These are phyloP conservation scores for Malurus elegans DNA, from an alignment of 2,113 vertebrate genomes.

Conservation along the genomic window DNA sequence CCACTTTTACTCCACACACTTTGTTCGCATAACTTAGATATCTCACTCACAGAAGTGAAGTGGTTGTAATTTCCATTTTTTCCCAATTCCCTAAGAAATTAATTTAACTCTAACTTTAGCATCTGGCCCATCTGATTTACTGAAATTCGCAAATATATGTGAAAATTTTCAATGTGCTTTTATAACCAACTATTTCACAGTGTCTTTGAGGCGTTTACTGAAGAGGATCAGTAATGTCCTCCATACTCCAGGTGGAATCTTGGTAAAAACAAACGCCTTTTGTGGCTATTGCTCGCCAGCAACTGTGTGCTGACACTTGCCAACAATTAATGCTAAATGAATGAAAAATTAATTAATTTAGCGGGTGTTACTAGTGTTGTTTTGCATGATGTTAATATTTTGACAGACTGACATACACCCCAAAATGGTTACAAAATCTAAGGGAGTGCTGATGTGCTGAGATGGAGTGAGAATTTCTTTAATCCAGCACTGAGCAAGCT, in stretches of 20 bases:
- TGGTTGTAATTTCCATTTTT: not conserved
- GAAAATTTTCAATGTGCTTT: not conserved
- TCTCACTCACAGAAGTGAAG: not conserved
- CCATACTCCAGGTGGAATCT: not conserved
- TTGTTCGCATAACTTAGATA: not conserved
- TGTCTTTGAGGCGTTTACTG: not conserved
- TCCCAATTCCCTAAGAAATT: not conserved
- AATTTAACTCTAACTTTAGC: not conserved
- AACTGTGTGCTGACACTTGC: not conserved
- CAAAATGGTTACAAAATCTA: not conserved
- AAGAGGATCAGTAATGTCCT: not conserved
- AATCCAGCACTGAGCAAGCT: not conserved
- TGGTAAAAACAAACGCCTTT: not conserved
- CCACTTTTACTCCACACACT: not conserved
- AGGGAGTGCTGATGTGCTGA: accelerated
- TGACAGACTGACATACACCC: not conserved
- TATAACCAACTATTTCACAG: not conserved
- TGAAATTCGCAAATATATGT: not conserved
- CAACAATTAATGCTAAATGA: not conserved
- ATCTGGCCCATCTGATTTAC: not conserved
- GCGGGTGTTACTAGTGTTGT: not conserved
- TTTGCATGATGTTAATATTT: not conserved
- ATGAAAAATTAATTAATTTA: not conserved
- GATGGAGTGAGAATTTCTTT: not conserved
- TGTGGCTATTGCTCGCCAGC: not conserved